A percentile compares a stretch with the other conserved stretches of the same genome.
Evolutionary conservation across 2,888 invertebrate genomes (phyloP).

Genomic region (Limnephilus marmoratus): DNA sequence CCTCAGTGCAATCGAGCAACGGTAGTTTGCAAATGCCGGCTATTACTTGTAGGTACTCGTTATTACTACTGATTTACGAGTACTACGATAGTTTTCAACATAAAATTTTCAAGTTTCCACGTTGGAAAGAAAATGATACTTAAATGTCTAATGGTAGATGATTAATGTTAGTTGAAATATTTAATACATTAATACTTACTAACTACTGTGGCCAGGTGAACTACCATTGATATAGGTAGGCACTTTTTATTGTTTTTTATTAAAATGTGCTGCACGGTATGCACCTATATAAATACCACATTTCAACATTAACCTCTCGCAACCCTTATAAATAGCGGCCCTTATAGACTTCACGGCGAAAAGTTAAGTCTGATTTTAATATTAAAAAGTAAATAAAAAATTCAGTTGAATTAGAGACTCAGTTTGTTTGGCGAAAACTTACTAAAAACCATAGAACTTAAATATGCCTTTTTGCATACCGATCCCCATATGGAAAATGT

Average conservation of each 20-base stretch:
- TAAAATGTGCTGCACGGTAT: not conserved
- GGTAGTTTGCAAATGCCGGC: no score
- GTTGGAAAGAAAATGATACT: not conserved
- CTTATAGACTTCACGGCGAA: not conserved
- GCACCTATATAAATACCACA: not conserved
- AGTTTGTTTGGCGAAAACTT: no score
- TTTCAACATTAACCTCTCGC: slow-evolving; percentile 26
- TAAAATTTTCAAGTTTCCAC: no score
- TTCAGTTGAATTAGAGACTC: no score
- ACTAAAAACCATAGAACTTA: no score
- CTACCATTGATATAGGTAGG: not conserved
- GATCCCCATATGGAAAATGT: no score
- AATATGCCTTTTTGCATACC: no score
- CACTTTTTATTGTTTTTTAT: not conserved
- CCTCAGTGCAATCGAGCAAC: no score
- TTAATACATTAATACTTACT: not conserved
- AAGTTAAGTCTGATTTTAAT: not conserved
- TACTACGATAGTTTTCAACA: no score
- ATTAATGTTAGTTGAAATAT: not conserved
- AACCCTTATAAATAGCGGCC: slow-evolving; percentile 23
- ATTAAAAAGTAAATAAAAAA: no score
- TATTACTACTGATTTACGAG: no score
- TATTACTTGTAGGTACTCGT: no score
- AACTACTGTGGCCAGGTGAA: not conserved
- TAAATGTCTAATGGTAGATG: not conserved